Evolutionary conservation across 1,140 invertebrate genomes (phyloP).

Genomic region (Hycleus cichorii): DNA sequence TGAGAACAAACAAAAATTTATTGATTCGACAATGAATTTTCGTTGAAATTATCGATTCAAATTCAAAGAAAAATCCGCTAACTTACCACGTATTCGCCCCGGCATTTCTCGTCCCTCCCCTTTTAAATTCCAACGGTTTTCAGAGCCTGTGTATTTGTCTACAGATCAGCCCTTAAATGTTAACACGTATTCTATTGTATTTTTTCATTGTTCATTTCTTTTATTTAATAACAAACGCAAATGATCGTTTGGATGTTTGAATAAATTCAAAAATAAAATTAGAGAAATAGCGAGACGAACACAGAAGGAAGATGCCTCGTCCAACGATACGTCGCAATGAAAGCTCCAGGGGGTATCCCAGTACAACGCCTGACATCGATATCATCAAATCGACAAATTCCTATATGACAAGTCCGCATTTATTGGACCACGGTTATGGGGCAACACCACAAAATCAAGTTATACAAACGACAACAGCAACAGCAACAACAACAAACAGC

Average conservation of each 20-base stretch:
- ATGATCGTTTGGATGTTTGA: neutral
- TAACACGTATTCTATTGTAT: too few species aligned
- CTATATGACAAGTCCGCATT: conserved; percentile 57
- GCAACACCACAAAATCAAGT: conserved; percentile 67
- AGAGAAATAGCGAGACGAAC: neutral
- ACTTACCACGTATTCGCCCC: neutral
- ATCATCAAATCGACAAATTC: conserved; percentile 29
- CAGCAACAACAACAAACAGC: conserved; percentile 36
- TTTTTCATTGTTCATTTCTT: too few species aligned
- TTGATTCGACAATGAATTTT: neutral
- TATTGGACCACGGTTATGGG: conserved; percentile 78
- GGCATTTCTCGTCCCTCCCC: conserved; percentile 1
- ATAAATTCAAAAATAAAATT: neutral
- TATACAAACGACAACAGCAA: conserved; percentile 16
- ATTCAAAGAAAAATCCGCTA: too few species aligned
- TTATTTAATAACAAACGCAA: too few species aligned
- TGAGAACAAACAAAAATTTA: neutral
- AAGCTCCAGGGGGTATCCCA: conserved; percentile 28
- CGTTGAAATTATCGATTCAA: neutral
- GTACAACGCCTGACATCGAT: conserved; percentile 37
- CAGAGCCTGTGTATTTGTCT: conserved; percentile 7
- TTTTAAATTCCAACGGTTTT: conserved; percentile 22
- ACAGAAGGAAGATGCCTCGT: conserved; percentile 27
- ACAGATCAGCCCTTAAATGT: neutral
- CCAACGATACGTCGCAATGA: conserved; percentile 24